Conservation (phyloP, 1,140 invertebrate genomes). For the Drosophila pandora region DNA sequence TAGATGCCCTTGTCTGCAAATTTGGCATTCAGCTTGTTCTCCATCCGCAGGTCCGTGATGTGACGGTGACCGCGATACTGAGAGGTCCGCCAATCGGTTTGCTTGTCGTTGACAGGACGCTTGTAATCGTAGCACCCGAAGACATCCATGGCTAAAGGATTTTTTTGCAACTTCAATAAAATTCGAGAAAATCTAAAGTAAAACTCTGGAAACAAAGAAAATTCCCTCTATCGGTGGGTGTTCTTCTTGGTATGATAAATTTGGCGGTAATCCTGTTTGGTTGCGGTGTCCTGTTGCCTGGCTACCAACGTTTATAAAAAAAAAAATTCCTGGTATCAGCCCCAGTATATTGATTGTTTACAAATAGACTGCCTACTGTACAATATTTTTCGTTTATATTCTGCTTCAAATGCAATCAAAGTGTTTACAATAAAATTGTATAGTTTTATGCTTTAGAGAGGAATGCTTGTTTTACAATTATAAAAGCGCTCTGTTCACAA, state of each 20-base stretch:
- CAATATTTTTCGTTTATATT: constrained; percentile 53
- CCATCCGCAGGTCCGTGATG: constrained; percentile 63
- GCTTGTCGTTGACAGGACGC: constrained; percentile 36
- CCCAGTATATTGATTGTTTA: constrained; percentile 29
- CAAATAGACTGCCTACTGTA: constrained; percentile 42
- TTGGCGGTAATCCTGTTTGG: constrained; percentile 6
- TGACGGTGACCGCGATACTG: constrained; percentile 66
- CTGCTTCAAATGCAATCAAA: constrained; percentile 56
- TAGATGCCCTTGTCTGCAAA: constrained; percentile 52
- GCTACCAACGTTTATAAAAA: neutral
- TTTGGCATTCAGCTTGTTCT: constrained; percentile 56
- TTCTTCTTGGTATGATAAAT: constrained; percentile 20
- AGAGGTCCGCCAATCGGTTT: constrained; percentile 69
- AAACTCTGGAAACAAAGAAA: neutral
- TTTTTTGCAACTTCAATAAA: neutral
- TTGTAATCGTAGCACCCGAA: constrained; percentile 76
- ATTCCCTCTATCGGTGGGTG: neutral
- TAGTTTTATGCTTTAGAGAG: constrained; percentile 53
- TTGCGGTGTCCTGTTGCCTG: neutral
- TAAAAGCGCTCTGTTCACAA: constrained; percentile 73
- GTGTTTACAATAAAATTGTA: constrained; percentile 57
- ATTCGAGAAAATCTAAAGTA: neutral
- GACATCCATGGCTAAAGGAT: constrained; percentile 59
- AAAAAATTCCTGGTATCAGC: neutral
- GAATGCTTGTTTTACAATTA: constrained; percentile 73